Evolutionary conservation across 2,113 vertebrate genomes (phyloP).

Genomic region (Nibea coibor): DNA sequence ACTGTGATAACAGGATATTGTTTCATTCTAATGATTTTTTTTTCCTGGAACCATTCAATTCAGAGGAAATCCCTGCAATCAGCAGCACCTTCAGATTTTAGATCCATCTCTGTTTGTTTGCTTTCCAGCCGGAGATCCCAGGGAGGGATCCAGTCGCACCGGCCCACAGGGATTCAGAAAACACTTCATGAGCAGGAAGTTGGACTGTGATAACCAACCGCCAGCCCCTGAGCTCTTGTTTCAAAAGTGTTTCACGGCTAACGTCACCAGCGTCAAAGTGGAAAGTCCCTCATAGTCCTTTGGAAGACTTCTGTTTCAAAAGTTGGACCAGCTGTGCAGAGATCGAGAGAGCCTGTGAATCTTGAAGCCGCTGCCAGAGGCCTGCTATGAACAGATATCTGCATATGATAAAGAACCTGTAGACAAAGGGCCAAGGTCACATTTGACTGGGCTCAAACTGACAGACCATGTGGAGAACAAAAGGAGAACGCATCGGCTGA

Average conservation of each 20-base stretch:
- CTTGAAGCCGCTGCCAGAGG: neutral
- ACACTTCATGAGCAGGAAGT: conserved; percentile 78
- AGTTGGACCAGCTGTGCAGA: neutral
- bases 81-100: neutral
- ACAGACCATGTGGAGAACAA: too few species aligned
- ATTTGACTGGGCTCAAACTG: too few species aligned
- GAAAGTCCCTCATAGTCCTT: conserved; percentile 73
- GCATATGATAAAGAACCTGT: too few species aligned
- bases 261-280: conserved; percentile 70
- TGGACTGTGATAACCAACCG: conserved; percentile 83
- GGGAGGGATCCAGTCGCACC: conserved; percentile 52
- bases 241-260: conserved; percentile 84
- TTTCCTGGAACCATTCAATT: neutral
- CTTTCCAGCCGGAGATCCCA: conserved; percentile 58
- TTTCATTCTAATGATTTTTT: neutral
- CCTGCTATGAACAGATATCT: neutral
- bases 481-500: too few species aligned
- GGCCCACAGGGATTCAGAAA: conserved; percentile 79
- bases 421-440: too few species aligned
- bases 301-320: neutral
- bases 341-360: neutral
- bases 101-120: neutral
- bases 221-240: conserved; percentile 78
- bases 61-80: neutral
- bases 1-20: neutral